phyloP scores from a whole-genome alignment of 2,797 vertebrate species.

The Sebastes itinus region DNA sequence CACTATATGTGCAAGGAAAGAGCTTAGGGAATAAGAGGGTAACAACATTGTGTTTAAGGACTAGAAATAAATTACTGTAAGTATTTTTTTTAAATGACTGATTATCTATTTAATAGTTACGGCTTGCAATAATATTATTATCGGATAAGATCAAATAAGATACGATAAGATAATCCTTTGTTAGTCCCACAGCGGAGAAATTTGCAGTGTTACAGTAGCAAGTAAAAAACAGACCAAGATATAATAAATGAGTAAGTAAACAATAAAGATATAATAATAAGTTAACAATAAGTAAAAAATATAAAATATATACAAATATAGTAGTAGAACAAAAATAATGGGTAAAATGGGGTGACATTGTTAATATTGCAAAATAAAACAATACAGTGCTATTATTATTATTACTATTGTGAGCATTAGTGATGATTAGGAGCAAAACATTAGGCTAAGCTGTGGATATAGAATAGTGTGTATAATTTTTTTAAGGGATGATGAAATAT shows the following conservation, averaged over 20 bases:
- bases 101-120: neutral
- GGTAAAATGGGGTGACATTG: neutral
- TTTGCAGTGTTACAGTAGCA: too few species aligned
- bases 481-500: neutral
- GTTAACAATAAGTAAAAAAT: too few species aligned
- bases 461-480: neutral
- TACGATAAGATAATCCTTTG: too few species aligned
- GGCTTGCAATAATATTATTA: neutral
- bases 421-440: neutral
- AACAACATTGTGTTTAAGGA: neutral
- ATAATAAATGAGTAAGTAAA: too few species aligned
- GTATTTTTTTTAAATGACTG: neutral
- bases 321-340: too few species aligned
- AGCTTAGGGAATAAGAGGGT: neutral
- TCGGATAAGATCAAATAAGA: neutral
- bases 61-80: neutral
- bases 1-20: neutral
- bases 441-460: neutral
- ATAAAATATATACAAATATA: neutral
- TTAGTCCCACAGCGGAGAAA: too few species aligned
- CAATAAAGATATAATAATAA: too few species aligned
- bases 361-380: neutral
- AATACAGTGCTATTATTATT: neutral
- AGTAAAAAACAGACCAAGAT: too few species aligned
- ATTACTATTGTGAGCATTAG: neutral